phyloP scores from a whole-genome alignment of 2,113 vertebrate species.

The Malurus melanocephalus region DNA sequence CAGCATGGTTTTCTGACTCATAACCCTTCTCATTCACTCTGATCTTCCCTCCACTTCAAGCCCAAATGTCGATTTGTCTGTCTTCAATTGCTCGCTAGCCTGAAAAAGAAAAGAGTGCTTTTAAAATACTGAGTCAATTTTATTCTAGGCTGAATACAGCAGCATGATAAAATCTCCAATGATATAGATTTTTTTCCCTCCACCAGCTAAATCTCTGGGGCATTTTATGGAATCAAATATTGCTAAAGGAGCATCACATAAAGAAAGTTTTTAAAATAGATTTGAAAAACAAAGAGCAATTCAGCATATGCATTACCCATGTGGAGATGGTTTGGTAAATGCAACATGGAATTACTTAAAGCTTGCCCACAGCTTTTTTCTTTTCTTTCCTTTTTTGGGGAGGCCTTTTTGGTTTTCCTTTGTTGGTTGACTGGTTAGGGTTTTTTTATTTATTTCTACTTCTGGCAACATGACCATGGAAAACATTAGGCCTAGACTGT shows the following conservation, averaged over 20 bases:
- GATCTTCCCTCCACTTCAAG: conserved; percentile 1
- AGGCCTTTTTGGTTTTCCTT: too few relatives aligned
- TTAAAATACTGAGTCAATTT: conserved; percentile 12
- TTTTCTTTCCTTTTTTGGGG: background rate
- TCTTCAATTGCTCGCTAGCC: background rate
- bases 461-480: background rate
- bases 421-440: background rate
- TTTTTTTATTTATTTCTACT: background rate
- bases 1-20: background rate
- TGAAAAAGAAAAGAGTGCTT: background rate
- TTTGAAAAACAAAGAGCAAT: conserved; percentile 10
- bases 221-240: conserved; percentile 13
- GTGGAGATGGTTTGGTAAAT: conserved; percentile 23
- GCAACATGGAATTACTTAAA: conserved; percentile 1
- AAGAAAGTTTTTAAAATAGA: conserved; percentile 21
- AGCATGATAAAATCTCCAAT: background rate
- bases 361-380: background rate
- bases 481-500: background rate
- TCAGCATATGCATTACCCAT: conserved; percentile 4
- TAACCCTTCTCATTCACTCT: background rate
- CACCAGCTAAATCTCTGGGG: background rate
- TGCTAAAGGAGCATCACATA: conserved; percentile 9
- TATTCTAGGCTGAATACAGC: background rate
- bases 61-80: background rate
- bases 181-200: background rate